phyloP scores from a whole-genome alignment of 2,113 vertebrate genomes.

The Vanacampus margaritifer region DNA sequence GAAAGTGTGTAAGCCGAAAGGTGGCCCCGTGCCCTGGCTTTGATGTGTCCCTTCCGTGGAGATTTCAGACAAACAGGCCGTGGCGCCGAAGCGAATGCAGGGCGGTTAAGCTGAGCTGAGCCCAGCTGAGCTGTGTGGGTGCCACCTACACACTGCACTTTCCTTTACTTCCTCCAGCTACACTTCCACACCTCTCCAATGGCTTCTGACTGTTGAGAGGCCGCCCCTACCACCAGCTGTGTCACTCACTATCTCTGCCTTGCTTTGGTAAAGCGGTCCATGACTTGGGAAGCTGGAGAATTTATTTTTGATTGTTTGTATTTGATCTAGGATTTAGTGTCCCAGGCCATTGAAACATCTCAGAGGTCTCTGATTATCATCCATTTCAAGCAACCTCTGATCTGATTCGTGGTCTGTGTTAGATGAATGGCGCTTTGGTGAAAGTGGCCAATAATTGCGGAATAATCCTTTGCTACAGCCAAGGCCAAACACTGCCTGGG shows the following conservation, averaged over 20 bases:
- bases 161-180: constrained; percentile 47
- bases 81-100: constrained; percentile 48
- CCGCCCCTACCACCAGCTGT: constrained; percentile 30
- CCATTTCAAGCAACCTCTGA: background rate
- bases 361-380: background rate
- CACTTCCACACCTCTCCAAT: constrained; percentile 47
- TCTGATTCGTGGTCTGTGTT: background rate
- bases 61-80: constrained; percentile 55
- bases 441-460: background rate
- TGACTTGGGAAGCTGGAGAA: background rate
- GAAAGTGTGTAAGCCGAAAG: constrained; percentile 43
- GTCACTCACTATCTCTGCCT: constrained; percentile 7
- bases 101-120: constrained; percentile 37
- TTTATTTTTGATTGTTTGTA: background rate
- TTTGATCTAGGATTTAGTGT: background rate
- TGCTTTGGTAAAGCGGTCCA: background rate
- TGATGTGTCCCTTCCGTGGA: constrained; percentile 69
- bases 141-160: constrained; percentile 57
- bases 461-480: constrained; percentile 7
- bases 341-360: background rate
- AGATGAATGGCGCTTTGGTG: background rate
- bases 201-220: constrained; percentile 33
- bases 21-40: constrained; percentile 62
- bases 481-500: background rate
- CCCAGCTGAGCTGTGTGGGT: constrained; percentile 48